A percentile compares a stretch with the other conserved stretches of the same genome.
phyloP scores from a whole-genome alignment of 2,113 vertebrate genomes.

The Verasper variegatus region DNA sequence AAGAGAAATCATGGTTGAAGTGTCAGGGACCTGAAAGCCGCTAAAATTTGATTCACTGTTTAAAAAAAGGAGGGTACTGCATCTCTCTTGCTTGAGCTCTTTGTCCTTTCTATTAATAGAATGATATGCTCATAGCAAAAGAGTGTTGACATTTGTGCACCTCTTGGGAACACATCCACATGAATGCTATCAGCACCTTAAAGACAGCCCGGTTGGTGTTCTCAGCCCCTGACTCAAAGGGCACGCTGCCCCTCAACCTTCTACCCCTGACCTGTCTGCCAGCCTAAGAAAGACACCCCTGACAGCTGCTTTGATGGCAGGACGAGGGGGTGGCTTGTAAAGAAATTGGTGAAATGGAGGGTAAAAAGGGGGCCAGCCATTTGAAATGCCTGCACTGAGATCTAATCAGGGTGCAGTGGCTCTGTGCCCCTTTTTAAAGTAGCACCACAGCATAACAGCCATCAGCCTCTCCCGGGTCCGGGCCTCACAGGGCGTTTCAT shows the following conservation, averaged over 20 bases:
- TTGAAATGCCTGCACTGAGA: constrained; percentile 81
- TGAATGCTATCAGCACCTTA: constrained; percentile 86
- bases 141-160: constrained; percentile 85
- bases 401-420: constrained; percentile 85
- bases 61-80: constrained; percentile 80
- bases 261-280: constrained; percentile 74
- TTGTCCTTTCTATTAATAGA: constrained; percentile 79
- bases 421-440: constrained; percentile 80
- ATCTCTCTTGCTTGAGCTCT: constrained; percentile 62
- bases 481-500: constrained; percentile 84
- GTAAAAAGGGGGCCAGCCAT: constrained; percentile 78
- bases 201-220: constrained; percentile 70
- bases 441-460: constrained; percentile 80
- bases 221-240: constrained; percentile 64
- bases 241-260: constrained; percentile 72
- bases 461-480: constrained; percentile 72
- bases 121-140: constrained; percentile 78
- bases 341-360: constrained; percentile 72
- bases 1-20: background rate
- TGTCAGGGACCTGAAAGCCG: constrained; percentile 1
- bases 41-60: constrained; percentile 40
- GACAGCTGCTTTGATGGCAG: constrained; percentile 80
- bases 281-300: constrained; percentile 72
- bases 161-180: constrained; percentile 81
- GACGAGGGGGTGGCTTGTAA: background rate